Evolutionary conservation across 2,797 vertebrate species (phyloP).

Genomic region (Tarsius wallacei): DNA sequence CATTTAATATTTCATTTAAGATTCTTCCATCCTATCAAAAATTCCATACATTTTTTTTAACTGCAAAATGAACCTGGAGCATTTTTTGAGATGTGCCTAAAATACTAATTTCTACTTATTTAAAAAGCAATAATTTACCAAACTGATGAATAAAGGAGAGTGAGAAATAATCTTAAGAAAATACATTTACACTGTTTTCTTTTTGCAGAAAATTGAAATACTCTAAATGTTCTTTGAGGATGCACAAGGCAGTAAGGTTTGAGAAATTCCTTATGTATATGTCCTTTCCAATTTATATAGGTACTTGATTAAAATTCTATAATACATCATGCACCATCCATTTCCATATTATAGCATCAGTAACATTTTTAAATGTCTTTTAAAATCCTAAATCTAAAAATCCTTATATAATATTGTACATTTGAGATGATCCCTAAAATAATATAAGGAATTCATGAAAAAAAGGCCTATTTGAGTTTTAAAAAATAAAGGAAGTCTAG

Average conservation of each 20-base stretch:
- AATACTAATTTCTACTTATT: conserved; percentile 62
- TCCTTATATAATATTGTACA: conserved; percentile 75
- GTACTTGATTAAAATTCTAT: conserved; percentile 69
- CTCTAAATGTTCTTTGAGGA: conserved; percentile 51
- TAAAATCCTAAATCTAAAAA: conserved; percentile 62
- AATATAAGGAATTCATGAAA: conserved; percentile 67
- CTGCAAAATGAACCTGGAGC: conserved; percentile 60
- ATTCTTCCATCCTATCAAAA: conserved; percentile 67
- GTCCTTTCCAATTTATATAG: background rate
- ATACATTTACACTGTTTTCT: background rate
- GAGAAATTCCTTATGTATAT: conserved; percentile 63
- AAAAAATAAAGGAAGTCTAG: conserved; percentile 71
- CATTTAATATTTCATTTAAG: conserved; percentile 69
- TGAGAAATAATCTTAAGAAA: conserved; percentile 45
- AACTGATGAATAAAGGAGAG: conserved; percentile 42
- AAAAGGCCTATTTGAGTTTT: conserved; percentile 74
- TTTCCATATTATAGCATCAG: conserved; percentile 61
- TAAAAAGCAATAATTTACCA: conserved; percentile 66
- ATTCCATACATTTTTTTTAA: conserved; percentile 62
- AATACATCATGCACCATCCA: conserved; percentile 21
- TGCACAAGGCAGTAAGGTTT: conserved; percentile 18
- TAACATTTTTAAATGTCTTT: conserved; percentile 76
- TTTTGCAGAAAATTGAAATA: conserved; percentile 66
- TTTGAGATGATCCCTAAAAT: conserved; percentile 51
- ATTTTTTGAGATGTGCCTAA: conserved; percentile 30